Evolutionary conservation across 2,113 vertebrate genomes (phyloP).

Genomic region (Aspidoscelis tigris): DNA sequence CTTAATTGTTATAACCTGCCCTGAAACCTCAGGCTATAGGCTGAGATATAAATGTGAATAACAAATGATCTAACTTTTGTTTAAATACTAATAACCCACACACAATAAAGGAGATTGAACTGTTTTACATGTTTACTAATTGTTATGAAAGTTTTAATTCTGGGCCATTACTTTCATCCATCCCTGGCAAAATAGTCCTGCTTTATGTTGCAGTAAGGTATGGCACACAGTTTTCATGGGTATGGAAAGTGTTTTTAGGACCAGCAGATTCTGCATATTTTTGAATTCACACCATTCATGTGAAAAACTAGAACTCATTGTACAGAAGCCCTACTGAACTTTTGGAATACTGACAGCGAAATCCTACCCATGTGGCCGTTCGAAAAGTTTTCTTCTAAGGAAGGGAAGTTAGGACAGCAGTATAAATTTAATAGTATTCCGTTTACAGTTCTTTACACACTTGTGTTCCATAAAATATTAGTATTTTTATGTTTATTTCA

Average conservation of each 20-base stretch:
- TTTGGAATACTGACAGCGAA: background rate
- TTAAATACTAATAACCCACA: background rate
- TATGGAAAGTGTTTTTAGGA: background rate
- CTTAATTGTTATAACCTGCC: too few relatives aligned
- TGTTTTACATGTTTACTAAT: background rate
- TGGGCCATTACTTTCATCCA: background rate
- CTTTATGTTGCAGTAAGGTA: background rate
- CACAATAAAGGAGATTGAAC: too few relatives aligned
- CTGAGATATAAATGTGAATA: too few relatives aligned
- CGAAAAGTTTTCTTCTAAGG: too few relatives aligned
- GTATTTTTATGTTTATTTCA: conserved; percentile 2
- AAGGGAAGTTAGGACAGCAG: too few relatives aligned
- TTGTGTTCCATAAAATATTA: background rate
- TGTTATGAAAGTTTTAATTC: background rate
- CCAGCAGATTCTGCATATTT: background rate
- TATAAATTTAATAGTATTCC: background rate
- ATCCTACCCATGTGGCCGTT: too few relatives aligned
- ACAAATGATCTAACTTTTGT: too few relatives aligned
- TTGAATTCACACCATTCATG: background rate
- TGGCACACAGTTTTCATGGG: background rate
- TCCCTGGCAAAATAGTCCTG: background rate
- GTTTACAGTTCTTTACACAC: background rate
- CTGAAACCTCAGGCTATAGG: too few relatives aligned
- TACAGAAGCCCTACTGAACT: background rate
- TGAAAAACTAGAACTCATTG: background rate